Conservation (phyloP, 2,888 invertebrate species). For the Pecten maximus region DNA sequence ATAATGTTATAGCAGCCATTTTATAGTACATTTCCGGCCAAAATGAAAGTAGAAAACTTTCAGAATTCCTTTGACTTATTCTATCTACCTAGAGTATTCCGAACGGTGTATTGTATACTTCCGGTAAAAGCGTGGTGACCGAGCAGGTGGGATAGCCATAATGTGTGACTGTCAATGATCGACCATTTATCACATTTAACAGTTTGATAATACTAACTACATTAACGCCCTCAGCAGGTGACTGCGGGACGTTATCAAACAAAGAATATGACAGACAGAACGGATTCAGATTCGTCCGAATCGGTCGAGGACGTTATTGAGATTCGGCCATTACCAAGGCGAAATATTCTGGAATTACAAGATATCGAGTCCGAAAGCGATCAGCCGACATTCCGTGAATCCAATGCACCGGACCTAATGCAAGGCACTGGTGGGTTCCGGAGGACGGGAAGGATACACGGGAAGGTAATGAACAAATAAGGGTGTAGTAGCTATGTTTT, state of each 20-base stretch:
- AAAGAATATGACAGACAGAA: conserved; percentile 39
- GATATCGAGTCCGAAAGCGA: conserved; percentile 27
- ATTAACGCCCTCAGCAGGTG: not conserved
- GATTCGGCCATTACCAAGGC: conserved; percentile 37
- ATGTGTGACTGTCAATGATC: not conserved
- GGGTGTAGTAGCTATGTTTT: too few relatives aligned
- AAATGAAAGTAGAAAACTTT: not conserved
- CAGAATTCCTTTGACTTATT: not conserved
- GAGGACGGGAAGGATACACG: not conserved
- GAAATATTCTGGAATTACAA: not conserved
- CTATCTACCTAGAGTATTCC: not conserved
- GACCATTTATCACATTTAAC: not conserved
- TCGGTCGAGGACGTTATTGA: conserved; percentile 60
- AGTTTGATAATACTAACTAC: not conserved
- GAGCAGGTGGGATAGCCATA: not conserved
- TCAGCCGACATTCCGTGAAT: not conserved
- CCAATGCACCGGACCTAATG: not conserved
- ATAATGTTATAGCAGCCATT: not conserved
- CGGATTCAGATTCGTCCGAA: conserved; percentile 45
- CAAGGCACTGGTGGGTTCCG: not conserved
- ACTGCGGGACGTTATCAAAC: not conserved
- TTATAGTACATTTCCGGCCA: not conserved
- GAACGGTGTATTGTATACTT: not conserved
- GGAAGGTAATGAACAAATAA: not conserved
- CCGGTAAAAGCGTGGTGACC: not conserved